Conservation (phyloP, 2,888 invertebrate species). For the Hybos culiciformis region DNA sequence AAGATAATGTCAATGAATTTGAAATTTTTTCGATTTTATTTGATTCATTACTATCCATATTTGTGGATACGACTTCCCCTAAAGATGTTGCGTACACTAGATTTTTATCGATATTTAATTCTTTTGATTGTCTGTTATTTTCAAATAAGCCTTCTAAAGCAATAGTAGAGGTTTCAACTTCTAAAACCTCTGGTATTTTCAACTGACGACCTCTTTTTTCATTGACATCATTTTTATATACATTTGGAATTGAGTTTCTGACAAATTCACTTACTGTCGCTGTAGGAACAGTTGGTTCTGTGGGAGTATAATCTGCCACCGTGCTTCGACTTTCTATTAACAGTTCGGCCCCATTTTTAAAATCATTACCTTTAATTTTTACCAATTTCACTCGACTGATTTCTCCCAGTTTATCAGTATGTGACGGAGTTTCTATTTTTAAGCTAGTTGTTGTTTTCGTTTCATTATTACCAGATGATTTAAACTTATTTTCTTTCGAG, state of each 20-base stretch:
- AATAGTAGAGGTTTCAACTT: slow-evolving; percentile 48
- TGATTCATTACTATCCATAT: not conserved
- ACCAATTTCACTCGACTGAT: slow-evolving; percentile 54
- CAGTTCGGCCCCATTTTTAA: slow-evolving; percentile 23
- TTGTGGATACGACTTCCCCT: slow-evolving; percentile 21
- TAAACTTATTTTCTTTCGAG: slow-evolving; percentile 47
- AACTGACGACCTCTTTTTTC: slow-evolving; percentile 11
- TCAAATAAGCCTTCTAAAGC: slow-evolving; percentile 54
- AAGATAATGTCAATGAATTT: slow-evolving; percentile 6
- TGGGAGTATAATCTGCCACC: slow-evolving; percentile 33
- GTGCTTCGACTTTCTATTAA: slow-evolving; percentile 34
- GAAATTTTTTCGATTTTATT: not conserved
- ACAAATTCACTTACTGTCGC: too few relatives aligned
- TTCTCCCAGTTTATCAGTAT: slow-evolving; percentile 52
- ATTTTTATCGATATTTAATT: slow-evolving; percentile 18
- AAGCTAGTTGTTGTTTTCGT: slow-evolving; percentile 40
- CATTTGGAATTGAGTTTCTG: slow-evolving; percentile 22
- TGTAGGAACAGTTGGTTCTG: slow-evolving; percentile 23
- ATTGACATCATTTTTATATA: not conserved
- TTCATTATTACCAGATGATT: slow-evolving; percentile 34
- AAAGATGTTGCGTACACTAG: slow-evolving; percentile 37
- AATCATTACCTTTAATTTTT: slow-evolving; percentile 43
- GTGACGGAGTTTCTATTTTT: slow-evolving; percentile 45
- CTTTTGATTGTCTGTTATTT: slow-evolving; percentile 35
- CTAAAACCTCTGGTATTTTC: slow-evolving; percentile 29